These are phyloP conservation scores for Xenopus petersii DNA, from an alignment of 2,797 vertebrate species.

Conservation along the genomic window DNA sequence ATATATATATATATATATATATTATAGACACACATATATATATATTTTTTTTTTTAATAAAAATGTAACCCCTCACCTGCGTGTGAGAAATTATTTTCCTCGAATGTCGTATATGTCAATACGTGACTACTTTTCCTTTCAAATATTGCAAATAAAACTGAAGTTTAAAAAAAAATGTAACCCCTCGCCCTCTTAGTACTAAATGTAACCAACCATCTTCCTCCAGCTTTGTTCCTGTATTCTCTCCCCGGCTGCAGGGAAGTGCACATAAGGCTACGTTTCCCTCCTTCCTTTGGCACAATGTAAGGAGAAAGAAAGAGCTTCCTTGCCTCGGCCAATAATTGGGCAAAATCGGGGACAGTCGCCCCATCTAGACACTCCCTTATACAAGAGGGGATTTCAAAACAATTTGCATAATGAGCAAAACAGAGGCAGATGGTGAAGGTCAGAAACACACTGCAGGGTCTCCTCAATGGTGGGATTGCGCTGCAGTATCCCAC, in stretches of 20 bases:
- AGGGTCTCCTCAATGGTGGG: neutral
- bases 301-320: slow-evolving; percentile 18
- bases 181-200: too few species aligned
- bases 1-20: too few species aligned
- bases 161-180: neutral
- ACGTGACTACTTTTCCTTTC: too few species aligned
- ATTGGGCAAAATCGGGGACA: neutral
- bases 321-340: slow-evolving; percentile 8
- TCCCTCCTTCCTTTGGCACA: slow-evolving; percentile 6
- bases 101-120: too few species aligned
- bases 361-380: neutral
- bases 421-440: slow-evolving; percentile 35
- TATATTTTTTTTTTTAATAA: too few species aligned
- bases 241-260: neutral
- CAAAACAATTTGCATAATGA: slow-evolving; percentile 29
- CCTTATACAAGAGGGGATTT: slow-evolving; percentile 7
- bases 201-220: too few species aligned
- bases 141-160: too few species aligned
- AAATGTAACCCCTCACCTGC: too few species aligned
- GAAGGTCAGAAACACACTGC: neutral
- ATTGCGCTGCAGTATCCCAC: too few species aligned
- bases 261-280: slow-evolving; percentile 25
- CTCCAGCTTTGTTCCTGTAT: neutral
- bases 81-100: too few species aligned
- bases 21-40: neutral